A percentile compares a stretch with the other conserved stretches of the same genome.
Conservation (phyloP, 1,140 invertebrate genomes). For the Drosophila aff. region DNA sequence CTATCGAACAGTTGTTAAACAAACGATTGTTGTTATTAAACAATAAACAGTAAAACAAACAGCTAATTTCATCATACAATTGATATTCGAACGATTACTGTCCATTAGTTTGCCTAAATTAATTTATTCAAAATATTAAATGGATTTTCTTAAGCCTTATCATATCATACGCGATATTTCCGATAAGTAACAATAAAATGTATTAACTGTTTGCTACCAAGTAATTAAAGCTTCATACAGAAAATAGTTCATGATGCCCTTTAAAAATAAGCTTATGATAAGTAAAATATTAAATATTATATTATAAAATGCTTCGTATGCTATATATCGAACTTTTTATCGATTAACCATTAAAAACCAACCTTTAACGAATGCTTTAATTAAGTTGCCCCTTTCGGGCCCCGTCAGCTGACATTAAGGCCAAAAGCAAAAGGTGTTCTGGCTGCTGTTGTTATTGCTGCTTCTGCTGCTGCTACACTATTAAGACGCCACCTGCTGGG, state of each 20-base stretch:
- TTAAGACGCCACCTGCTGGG: slow-evolving; percentile 15
- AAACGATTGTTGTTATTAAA: not conserved
- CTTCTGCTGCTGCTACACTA: slow-evolving; percentile 9
- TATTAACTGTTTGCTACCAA: not conserved
- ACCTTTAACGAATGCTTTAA: slow-evolving; percentile 34
- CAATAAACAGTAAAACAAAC: not conserved
- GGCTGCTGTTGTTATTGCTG: slow-evolving; percentile 8
- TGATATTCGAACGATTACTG: not conserved
- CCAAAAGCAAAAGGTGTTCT: slow-evolving; percentile 51
- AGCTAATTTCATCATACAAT: not conserved
- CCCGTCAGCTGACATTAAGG: slow-evolving; percentile 66
- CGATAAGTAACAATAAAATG: not conserved
- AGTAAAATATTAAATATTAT: not conserved
- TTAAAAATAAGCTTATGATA: not conserved
- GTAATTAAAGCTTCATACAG: too few relatives aligned
- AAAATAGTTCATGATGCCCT: not conserved
- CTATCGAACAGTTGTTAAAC: not conserved
- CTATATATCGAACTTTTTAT: not conserved
- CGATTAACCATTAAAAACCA: not conserved
- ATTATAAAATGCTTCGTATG: not conserved
- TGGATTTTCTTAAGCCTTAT: not conserved
- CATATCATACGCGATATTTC: not conserved
- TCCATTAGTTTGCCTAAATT: not conserved
- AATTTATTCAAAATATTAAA: not conserved
- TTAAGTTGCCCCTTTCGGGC: slow-evolving; percentile 56